Evolutionary conservation across 1,140 invertebrate genomes (phyloP), one percentile per base, ranked within the genome.

Genomic region (Elymnias hypermnestra): DNA sequence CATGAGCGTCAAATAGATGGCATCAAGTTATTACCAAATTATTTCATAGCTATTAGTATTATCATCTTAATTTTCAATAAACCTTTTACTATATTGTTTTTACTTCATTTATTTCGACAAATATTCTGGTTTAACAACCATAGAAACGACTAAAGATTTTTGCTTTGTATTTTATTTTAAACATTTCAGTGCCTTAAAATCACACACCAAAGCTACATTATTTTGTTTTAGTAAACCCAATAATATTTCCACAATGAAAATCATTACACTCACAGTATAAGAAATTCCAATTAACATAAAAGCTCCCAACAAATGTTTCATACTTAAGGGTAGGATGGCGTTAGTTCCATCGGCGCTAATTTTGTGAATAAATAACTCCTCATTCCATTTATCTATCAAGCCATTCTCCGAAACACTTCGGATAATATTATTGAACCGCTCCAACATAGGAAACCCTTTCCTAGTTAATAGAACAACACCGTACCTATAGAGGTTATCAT

Each of bases 331-430:
- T 22, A 75, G 61, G 50, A 85, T 77, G 26, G 64, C 59, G 39
- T 55, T 72, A 6, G 64, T 49, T 10, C 66, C 68, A 52, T 73
- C 71, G 19, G 19, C 26, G 8, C 54, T 57, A 5, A 29, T 57
- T 6, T 46, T 64, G 15, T 77, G 75, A 37, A 73, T 71, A 52
- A 86, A 76, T 44, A 87, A 50, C 53, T 87, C 86, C 22, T 74
- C 63, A 47, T 77, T 86, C 86, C 86, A 87, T 59, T 87, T 87
- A 55, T 77, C 71, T 54, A 87, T 86, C 31, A 87, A 57, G 15
- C 86, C 86, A 43, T 85, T 87, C 46, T 87, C 86, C 0, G 74
- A 75, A 15, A 87, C 72, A 43, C 76, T 81, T 12, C 83, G 63
- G 43, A 87, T 86, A 36, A 86, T 84, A 42, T 57, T 70, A 53